phyloP scores from a whole-genome alignment of 92 coral and sea anemone genomes.

The Parazoanthus swiftii region DNA sequence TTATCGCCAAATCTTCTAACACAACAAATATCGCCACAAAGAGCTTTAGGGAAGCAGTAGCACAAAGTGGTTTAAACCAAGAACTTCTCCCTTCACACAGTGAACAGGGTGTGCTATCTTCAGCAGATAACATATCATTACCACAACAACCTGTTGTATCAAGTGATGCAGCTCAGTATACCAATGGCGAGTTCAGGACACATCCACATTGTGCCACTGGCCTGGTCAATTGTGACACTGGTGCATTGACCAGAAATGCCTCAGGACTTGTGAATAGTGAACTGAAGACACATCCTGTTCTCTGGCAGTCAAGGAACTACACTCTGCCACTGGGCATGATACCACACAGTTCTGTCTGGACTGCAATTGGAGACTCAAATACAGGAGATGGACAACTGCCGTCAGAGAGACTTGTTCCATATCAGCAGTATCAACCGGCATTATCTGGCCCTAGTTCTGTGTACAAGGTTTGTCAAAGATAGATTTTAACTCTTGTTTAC shows the following conservation, averaged over 20 bases:
- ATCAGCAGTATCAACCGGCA: not conserved
- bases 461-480: slow-evolving; percentile 22
- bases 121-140: not conserved
- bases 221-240: not conserved
- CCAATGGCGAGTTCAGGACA: not conserved
- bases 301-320: slow-evolving; percentile 57
- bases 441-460: slow-evolving; percentile 10
- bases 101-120: not conserved
- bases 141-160: not conserved
- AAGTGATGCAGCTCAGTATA: not conserved
- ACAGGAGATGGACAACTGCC: not conserved
- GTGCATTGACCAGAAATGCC: not conserved
- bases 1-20: not conserved
- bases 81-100: not conserved
- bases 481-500: not conserved
- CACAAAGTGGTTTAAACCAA: not conserved
- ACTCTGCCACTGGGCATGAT: slow-evolving; percentile 48
- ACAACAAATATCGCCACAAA: not conserved
- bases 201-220: not conserved
- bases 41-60: not conserved
- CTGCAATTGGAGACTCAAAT: not conserved
- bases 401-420: not conserved
- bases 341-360: slow-evolving; percentile 34
- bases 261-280: not conserved
- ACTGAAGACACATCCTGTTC: slow-evolving; percentile 45